A percentile compares a stretch with the other conserved stretches of the same genome.
These are phyloP conservation scores for Pangasius sanitwongsei DNA, from an alignment of 2,797 vertebrate species.

Conservation along the genomic window DNA sequence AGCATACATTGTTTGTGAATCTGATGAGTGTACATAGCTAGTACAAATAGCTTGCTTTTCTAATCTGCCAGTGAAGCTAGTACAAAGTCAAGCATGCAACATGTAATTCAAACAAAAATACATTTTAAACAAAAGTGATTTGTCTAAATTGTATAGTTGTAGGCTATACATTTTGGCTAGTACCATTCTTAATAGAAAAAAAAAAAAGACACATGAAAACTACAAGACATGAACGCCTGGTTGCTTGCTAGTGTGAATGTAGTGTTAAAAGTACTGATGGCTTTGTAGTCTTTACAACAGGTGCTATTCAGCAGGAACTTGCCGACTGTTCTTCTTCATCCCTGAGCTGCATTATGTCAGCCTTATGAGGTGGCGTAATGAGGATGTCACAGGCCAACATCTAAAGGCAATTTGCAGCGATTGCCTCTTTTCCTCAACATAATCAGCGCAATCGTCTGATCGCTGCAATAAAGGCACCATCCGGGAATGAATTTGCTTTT, in stretches of 20 bases:
- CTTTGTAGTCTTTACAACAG: background rate
- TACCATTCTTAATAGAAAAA: background rate
- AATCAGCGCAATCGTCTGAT: conserved; percentile 25
- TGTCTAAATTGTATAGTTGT: background rate
- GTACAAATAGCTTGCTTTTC: background rate
- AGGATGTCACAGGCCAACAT: conserved; percentile 36
- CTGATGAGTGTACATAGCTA: background rate
- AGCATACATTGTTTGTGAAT: background rate
- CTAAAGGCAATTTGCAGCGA: conserved; percentile 48
- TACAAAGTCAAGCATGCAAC: background rate
- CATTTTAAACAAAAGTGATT: background rate
- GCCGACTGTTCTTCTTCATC: conserved; percentile 12
- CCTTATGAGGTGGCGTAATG: conserved; percentile 9
- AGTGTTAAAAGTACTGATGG: background rate
- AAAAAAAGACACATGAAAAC: background rate
- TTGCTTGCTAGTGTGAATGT: background rate
- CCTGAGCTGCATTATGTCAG: background rate
- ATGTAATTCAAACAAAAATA: too few relatives aligned
- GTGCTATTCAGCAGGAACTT: background rate
- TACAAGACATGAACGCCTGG: background rate
- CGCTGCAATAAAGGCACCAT: conserved; percentile 23
- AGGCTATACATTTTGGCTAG: background rate
- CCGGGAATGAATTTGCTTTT: conserved; percentile 6
- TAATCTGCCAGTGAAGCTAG: background rate
- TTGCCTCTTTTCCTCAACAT: conserved; percentile 38